Evolutionary conservation across 2,888 invertebrate species (phyloP).

Genomic region (Erebia aethiops): DNA sequence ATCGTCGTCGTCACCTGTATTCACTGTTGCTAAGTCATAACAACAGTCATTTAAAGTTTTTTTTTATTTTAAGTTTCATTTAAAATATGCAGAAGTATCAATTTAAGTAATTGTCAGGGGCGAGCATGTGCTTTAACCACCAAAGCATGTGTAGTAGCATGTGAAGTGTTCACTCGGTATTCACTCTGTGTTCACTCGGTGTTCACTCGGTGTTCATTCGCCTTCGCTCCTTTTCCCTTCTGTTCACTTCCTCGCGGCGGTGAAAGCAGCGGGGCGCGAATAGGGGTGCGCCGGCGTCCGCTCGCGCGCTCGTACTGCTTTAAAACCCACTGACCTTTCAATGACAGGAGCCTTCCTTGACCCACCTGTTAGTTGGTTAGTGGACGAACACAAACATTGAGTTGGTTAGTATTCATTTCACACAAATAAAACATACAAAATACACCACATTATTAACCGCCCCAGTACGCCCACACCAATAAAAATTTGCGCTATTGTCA

Average conservation of each 20-base stretch:
- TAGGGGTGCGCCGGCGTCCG: slow-evolving; percentile 67
- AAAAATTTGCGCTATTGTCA: no score
- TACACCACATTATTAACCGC: no score
- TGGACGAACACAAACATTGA: slow-evolving; percentile 50
- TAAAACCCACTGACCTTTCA: slow-evolving; percentile 74
- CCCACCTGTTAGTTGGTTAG: slow-evolving; percentile 65
- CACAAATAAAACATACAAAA: not conserved
- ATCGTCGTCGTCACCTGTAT: no score
- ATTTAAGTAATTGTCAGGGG: no score
- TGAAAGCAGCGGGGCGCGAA: slow-evolving; percentile 52
- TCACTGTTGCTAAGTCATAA: no score
- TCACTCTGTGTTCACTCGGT: not conserved
- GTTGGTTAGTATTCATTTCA: slow-evolving; percentile 20
- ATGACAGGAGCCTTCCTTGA: slow-evolving; percentile 53
- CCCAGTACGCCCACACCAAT: not conserved
- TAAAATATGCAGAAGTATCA: no score
- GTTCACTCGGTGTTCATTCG: slow-evolving; percentile 1
- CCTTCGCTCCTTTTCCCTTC: not conserved
- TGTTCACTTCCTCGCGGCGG: slow-evolving; percentile 30
- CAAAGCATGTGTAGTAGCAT: no score
- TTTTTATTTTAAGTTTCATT: no score
- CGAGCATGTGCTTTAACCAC: no score
- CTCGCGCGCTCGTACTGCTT: slow-evolving; percentile 70
- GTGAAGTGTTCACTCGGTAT: not conserved
- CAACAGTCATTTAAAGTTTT: no score